Evolutionary conservation across 92 coral and sea anemone genomes (phyloP).

Genomic region (Actinernus sp.): DNA sequence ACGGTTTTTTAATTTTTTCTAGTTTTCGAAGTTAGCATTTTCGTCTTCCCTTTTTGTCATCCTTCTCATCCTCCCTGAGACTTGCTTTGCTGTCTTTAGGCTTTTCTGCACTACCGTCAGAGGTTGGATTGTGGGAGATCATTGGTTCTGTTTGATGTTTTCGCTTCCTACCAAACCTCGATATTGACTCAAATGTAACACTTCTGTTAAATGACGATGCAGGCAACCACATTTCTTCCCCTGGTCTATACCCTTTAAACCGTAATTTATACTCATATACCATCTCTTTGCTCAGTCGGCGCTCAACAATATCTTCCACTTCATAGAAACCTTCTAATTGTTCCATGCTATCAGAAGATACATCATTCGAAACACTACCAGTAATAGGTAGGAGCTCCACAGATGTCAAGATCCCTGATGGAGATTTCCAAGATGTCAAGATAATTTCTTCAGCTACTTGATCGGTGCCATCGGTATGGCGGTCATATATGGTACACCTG

Average conservation of each 20-base stretch:
- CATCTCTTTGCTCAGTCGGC: constrained; percentile 8
- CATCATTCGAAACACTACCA: neutral
- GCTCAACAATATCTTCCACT: constrained; percentile 7
- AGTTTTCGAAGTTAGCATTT: too few relatives aligned
- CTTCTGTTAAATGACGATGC: constrained; percentile 32
- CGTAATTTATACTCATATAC: constrained; percentile 32
- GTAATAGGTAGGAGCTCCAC: constrained; percentile 21
- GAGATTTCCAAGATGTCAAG: constrained; percentile 32
- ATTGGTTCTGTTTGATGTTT: constrained; percentile 37
- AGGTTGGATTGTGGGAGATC: too few relatives aligned
- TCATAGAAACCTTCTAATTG: constrained; percentile 47
- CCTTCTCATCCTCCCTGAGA: neutral
- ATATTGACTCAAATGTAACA: constrained; percentile 10
- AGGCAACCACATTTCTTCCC: constrained; percentile 54
- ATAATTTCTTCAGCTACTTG: constrained; percentile 30
- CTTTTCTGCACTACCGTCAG: too few relatives aligned
- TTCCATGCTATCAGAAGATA: too few relatives aligned
- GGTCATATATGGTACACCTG: constrained; percentile 12
- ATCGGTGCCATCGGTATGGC: constrained; percentile 1
- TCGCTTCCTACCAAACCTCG: constrained; percentile 26
- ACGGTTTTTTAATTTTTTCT: neutral
- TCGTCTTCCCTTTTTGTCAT: neutral
- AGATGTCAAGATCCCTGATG: constrained; percentile 19
- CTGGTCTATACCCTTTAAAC: constrained; percentile 50
- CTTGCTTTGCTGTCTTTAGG: too few relatives aligned